Base-by-base conservation (phyloP, 2,797 vertebrate species). In the Sphenopsis melanotis region DNA sequence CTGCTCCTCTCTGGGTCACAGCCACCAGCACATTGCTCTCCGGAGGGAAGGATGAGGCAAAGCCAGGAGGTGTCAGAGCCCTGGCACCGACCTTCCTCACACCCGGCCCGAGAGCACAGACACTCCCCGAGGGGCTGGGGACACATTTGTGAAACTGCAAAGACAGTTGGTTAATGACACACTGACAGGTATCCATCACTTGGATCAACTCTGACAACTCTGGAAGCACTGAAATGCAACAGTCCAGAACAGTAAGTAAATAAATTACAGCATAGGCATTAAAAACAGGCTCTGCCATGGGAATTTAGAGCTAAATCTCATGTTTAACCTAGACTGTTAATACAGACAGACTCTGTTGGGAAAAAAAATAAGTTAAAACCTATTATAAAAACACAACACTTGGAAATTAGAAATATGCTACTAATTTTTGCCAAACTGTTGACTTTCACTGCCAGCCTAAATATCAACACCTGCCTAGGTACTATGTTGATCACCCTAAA, bases 131-230 rank as follows among this genome's bases (percentile, higher is more conserved):
- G 57, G 61, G 76, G 50, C 49, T 41, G 60, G 17, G 29, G 66
- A 39, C 70, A 52, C 26, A 11, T 60, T 10, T 60, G 39, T 57
- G 72, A 76, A 90, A n/a, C 74, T 56, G 91, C 50, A 26, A 13
- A 82, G 83, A 69, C 83, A 79, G 32, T 3, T 87, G 70, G 34
- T 82, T 76, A 69, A 59, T 76, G 83, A 46, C 36, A 27, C 9
- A 2, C 36, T 94, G 94, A 87, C 83, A 90, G 66, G 53, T 85
- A 53, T 89, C 93, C 29, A 27, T 90, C 88, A 93, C 39, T 83
- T 30, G 68, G 52, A 94, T 82, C 86, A 32, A 39, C 75, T 86
- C 83, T 94, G 91, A 84, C 83, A 93, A 49, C 70, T 76, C 74
- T 65, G 69, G 55, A 60, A 86, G 70, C 52, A 29, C 59, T 76